Conservation (phyloP, 2,797 vertebrate species). For the Helicolenus hilgendorfi region DNA sequence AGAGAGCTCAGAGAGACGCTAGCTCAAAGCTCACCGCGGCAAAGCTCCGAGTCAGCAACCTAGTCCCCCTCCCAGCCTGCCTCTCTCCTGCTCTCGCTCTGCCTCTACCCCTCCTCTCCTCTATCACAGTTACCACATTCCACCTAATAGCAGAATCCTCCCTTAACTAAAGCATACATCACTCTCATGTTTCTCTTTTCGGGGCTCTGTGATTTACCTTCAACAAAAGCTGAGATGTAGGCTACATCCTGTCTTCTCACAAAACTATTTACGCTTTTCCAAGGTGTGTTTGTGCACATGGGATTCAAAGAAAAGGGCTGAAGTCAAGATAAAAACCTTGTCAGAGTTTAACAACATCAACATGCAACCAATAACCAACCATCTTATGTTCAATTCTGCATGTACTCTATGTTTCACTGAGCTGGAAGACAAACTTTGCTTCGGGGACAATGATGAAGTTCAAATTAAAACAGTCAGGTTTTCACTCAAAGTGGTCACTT, state of each 20-base stretch:
- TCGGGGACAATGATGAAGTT: not conserved
- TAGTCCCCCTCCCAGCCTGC: slow-evolving; percentile 33
- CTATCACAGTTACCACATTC: slow-evolving; percentile 90
- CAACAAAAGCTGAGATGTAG: not conserved
- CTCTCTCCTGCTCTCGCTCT: slow-evolving; percentile 49
- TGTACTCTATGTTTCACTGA: not conserved
- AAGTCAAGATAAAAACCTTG: not conserved
- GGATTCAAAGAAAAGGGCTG: not conserved
- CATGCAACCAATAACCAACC: not conserved
- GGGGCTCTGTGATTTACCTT: not conserved
- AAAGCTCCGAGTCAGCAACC: slow-evolving; percentile 82
- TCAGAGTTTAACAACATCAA: not conserved
- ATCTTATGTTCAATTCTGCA: not conserved
- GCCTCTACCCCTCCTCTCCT: slow-evolving; percentile 65
- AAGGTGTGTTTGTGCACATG: not conserved
- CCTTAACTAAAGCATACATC: slow-evolving; percentile 36
- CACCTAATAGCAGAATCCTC: slow-evolving; percentile 90
- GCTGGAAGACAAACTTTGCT: not conserved
- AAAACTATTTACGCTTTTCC: not conserved
- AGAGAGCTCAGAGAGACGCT: slow-evolving; percentile 64
- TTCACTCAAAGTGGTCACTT: not conserved
- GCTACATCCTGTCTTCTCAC: not conserved
- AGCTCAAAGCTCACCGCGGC: slow-evolving; percentile 81
- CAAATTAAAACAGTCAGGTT: not conserved
- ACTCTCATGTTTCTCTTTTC: not conserved